Evolutionary conservation across 2,113 vertebrate species (phyloP), one percentile per base, ranked within the genome.

Genomic region (human (Homo sapiens)): DNA sequence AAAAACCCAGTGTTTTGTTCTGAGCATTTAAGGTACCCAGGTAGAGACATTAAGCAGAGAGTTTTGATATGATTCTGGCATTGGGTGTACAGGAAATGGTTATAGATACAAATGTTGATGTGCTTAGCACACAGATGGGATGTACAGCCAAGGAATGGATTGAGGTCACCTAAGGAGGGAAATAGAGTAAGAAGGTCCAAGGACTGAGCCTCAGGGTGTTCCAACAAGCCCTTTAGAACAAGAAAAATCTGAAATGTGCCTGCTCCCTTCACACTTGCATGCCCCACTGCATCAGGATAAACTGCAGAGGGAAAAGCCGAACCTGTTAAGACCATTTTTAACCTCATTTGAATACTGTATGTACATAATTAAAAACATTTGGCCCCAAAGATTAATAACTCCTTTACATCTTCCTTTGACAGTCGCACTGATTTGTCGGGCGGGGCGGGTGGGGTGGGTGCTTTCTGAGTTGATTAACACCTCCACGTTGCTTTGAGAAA

Each of bases 311-410:
- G 86, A 80, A 94, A 84, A 94, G 90, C 32, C 0, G 9, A 97
- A 86, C 93, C 92, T 66, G 16, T 78, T 48, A 76, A 68, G 93
- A 86, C 97, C 88, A 57, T 94, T 95, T 97, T 93, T 94, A 97
- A 96, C 86, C 68, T 93, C 35, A 97, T 97, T 94, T 97, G 96
- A 98, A 97, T 97, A 96, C 85, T 97, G 95, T 96, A 96, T 96
- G 95, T 97, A 97, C 97, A 96, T 98, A 98, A 97, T 98, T 98
- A 97, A 98, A 97, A 98, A 97, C 98, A 97, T 95, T 97, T 96
- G 97, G 97, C 94, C 97, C 95, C 93, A 91, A 96, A 97, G 97
- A 98, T 98, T 97, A 98, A 97, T 98, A 98, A 96, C 96, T 96
- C 85, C 95, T 96, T 94, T 97, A 81, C 97, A 97, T 97, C 94